phyloP scores from a whole-genome alignment of 2,797 vertebrate genomes.

The Varecia variegata region DNA sequence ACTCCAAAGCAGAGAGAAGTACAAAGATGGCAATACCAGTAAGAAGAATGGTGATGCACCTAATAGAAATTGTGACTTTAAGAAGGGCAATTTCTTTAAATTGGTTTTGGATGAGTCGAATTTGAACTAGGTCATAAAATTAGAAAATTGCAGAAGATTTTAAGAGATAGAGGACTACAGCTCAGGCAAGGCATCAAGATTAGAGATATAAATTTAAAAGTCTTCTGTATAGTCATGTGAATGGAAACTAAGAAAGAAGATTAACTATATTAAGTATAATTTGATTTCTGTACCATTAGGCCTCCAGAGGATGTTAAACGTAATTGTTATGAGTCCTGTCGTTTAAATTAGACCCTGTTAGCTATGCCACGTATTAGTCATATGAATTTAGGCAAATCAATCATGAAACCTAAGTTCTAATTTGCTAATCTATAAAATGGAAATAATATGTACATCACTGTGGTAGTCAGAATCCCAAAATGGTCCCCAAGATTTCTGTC shows the following conservation, averaged over 20 bases:
- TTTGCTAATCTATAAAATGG: background rate
- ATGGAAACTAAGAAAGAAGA: background rate
- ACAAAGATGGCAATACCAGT: background rate
- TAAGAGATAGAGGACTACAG: background rate
- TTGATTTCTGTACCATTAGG: background rate
- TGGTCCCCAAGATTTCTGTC: background rate
- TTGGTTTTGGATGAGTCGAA: slow-evolving; percentile 35
- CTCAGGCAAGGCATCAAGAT: background rate
- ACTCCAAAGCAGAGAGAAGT: background rate
- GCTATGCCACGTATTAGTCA: background rate
- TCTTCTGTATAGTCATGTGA: background rate
- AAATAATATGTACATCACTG: background rate
- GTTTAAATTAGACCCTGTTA: background rate
- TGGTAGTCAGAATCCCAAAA: background rate
- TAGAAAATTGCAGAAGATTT: slow-evolving; percentile 35
- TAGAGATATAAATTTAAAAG: slow-evolving; percentile 13
- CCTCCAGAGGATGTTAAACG: background rate
- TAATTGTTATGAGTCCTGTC: background rate
- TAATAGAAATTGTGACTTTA: background rate
- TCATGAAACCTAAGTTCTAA: background rate
- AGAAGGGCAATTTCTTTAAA: slow-evolving; percentile 7
- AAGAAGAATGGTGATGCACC: background rate
- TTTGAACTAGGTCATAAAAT: slow-evolving; percentile 48
- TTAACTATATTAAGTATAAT: slow-evolving; percentile 16
- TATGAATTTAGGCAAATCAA: background rate